A percentile compares a stretch with the other conserved stretches of the same genome.
phyloP scores from a whole-genome alignment of 2,888 invertebrate genomes.

The Dusona sp. region DNA sequence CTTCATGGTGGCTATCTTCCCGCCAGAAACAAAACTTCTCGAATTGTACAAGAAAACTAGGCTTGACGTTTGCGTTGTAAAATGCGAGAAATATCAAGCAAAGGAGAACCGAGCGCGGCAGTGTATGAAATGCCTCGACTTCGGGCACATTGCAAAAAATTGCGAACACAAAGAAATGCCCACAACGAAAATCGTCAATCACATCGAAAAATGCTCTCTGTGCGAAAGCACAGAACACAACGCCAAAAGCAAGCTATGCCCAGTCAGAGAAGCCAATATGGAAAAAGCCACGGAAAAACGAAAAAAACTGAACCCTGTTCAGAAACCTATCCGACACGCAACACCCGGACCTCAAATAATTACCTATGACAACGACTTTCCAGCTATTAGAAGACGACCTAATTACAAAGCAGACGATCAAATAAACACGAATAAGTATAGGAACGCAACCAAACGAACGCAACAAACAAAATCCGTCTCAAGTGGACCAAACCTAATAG shows the following conservation, averaged over 20 bases:
- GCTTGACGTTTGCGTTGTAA: slow-evolving; percentile 2
- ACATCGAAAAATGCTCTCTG: slow-evolving; percentile 10
- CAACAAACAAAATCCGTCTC: background rate
- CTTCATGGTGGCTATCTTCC: slow-evolving; percentile 5
- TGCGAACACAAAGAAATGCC: slow-evolving; percentile 21
- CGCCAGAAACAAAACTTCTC: slow-evolving; percentile 1
- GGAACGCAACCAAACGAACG: background rate
- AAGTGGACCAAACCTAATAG: slow-evolving; percentile 12
- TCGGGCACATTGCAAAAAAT: slow-evolving; percentile 19
- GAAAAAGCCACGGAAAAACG: slow-evolving; percentile 36
- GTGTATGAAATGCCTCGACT: slow-evolving; percentile 33
- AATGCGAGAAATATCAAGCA: slow-evolving; percentile 19
- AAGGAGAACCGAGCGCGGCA: slow-evolving; percentile 4
- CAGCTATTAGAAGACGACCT: background rate
- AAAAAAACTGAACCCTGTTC: slow-evolving; percentile 2
- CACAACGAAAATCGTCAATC: background rate
- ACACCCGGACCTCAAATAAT: background rate
- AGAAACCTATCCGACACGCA: background rate
- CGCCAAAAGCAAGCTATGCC: slow-evolving; percentile 29
- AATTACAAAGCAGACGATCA: background rate
- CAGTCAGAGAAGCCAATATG: slow-evolving; percentile 7
- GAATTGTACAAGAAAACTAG: slow-evolving; percentile 20
- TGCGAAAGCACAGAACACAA: slow-evolving; percentile 15
- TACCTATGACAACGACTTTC: slow-evolving; percentile 23
- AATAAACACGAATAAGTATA: background rate